phyloP scores from a whole-genome alignment of 2,888 invertebrate genomes.

The Morpho deidamia region DNA sequence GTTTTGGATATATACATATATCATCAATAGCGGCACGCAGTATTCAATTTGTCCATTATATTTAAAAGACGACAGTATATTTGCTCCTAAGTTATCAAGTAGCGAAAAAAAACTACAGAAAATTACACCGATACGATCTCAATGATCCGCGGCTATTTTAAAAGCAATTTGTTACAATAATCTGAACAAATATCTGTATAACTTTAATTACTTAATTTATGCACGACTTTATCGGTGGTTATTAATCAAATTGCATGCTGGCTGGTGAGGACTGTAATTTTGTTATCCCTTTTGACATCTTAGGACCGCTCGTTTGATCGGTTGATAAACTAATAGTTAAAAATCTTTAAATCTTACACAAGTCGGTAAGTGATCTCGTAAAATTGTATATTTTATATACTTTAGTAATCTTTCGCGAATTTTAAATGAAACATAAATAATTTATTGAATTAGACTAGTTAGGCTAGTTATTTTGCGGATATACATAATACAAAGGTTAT shows the following conservation, averaged over 20 bases:
- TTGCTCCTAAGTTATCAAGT: neutral
- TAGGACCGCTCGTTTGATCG: too few species aligned
- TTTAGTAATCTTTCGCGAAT: too few species aligned
- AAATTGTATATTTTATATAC: neutral
- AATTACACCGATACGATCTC: constrained; percentile 1
- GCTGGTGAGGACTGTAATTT: constrained; percentile 6
- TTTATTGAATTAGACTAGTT: too few species aligned
- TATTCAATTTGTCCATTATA: too few species aligned
- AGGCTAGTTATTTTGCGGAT: too few species aligned
- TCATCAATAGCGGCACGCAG: too few species aligned
- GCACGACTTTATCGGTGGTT: constrained; percentile 11
- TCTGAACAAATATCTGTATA: constrained; percentile 16
- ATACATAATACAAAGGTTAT: too few species aligned
- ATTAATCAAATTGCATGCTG: constrained; percentile 11
- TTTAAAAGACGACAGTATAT: too few species aligned
- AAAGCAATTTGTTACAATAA: constrained; percentile 17
- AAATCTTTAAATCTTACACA: too few species aligned
- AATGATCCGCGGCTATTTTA: constrained; percentile 1
- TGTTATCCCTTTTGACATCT: constrained; percentile 10
- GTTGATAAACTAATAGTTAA: too few species aligned
- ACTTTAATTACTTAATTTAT: constrained; percentile 17
- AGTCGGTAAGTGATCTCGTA: neutral
- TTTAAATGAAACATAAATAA: too few species aligned
- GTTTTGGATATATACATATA: too few species aligned
- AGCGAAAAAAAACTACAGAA: neutral